These are phyloP conservation scores for Drosophila affinis DNA, from an alignment of 2,888 invertebrate species.

Conservation along the genomic window DNA sequence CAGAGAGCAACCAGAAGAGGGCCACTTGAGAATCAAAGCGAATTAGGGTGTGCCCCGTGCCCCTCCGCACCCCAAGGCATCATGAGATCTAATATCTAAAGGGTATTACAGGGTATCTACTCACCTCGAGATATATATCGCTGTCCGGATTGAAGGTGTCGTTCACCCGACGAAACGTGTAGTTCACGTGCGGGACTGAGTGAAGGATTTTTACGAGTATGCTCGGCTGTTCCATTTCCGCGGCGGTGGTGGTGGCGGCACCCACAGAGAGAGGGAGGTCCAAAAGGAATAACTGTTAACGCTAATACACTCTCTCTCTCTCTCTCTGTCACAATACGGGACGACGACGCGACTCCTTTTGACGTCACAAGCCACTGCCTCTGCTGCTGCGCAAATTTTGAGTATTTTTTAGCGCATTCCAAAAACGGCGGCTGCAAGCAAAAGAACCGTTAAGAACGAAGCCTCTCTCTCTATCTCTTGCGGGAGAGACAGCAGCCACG, in stretches of 20 bases:
- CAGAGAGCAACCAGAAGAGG: constrained; percentile 1
- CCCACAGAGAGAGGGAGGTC: constrained; percentile 29
- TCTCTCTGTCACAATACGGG: constrained; percentile 48
- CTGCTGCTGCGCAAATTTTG: constrained; percentile 28
- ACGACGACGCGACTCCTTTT: constrained; percentile 49
- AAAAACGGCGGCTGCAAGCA: constrained; percentile 20
- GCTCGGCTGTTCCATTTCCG: constrained; percentile 89
- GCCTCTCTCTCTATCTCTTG: neutral
- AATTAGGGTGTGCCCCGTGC: constrained; percentile 9
- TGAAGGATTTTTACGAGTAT: constrained; percentile 94
- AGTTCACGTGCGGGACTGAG: constrained; percentile 95
- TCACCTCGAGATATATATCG: constrained; percentile 94
- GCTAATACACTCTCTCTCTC: constrained; percentile 13
- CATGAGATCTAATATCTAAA: neutral
- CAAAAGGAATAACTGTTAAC: constrained; percentile 19
- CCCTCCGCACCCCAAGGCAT: neutral
- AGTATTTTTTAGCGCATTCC: constrained; percentile 10
- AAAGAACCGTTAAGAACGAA: constrained; percentile 4
- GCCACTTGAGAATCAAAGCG: constrained; percentile 8
- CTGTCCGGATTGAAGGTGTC: constrained; percentile 95
- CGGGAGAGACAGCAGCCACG: constrained; percentile 9
- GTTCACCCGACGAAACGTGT: constrained; percentile 94
- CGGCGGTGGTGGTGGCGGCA: constrained; percentile 2
- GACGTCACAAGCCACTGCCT: constrained; percentile 65
- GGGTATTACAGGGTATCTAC: constrained; percentile 57